Evolutionary conservation across 2,797 vertebrate species (phyloP).

Genomic region (Gymnoscopelus braueri): DNA sequence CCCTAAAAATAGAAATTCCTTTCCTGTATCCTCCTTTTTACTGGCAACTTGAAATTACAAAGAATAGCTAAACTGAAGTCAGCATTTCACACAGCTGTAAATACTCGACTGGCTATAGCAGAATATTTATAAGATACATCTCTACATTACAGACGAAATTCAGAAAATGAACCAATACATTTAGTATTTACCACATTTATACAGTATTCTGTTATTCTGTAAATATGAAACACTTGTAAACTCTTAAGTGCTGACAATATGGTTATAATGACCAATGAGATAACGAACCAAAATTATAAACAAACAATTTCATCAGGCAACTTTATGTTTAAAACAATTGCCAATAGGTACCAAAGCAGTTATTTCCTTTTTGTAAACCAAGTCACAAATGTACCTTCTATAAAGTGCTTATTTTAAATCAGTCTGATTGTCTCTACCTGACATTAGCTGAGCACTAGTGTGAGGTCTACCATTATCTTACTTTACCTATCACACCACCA

Average conservation of each 20-base stretch:
- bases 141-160: background rate
- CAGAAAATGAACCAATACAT: background rate
- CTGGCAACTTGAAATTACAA: constrained; percentile 1
- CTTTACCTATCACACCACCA: constrained; percentile 3
- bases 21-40: constrained; percentile 23
- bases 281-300: constrained; percentile 30
- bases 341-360: background rate
- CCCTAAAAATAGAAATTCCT: constrained; percentile 19
- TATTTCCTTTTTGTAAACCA: constrained; percentile 52
- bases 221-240: constrained; percentile 13
- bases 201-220: background rate
- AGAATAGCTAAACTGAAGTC: constrained; percentile 2
- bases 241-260: background rate
- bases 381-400: constrained; percentile 21
- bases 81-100: constrained; percentile 19
- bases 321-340: constrained; percentile 47
- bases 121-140: background rate
- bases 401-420: constrained; percentile 72
- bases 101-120: constrained; percentile 33
- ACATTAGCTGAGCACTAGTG: constrained; percentile 13
- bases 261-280: background rate
- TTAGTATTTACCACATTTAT: constrained; percentile 4
- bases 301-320: constrained; percentile 22
- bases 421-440: constrained; percentile 19
- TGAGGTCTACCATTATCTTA: constrained; percentile 8